These are phyloP conservation scores for Andrena bicolor DNA, from an alignment of 2,888 invertebrate species.

Conservation along the genomic window DNA sequence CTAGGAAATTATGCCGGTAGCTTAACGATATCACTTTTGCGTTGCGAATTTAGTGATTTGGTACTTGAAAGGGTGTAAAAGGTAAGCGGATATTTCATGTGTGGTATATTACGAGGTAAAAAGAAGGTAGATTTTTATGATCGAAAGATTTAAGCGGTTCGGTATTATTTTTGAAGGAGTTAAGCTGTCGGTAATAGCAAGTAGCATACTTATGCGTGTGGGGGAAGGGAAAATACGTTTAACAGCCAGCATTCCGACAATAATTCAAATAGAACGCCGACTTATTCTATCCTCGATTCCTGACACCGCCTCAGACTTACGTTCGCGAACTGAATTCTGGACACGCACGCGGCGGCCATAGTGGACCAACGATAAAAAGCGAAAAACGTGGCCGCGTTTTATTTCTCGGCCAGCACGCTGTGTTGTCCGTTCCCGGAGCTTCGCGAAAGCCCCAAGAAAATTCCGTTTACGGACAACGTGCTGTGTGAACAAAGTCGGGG, in stretches of 20 bases:
- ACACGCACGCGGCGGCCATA: slow-evolving; percentile 72
- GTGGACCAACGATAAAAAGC: slow-evolving; percentile 74
- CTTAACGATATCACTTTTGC: too few relatives aligned
- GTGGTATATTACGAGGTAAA: too few relatives aligned
- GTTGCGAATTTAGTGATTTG: too few relatives aligned
- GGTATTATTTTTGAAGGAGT: too few relatives aligned
- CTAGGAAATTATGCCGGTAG: too few relatives aligned
- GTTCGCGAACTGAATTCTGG: slow-evolving; percentile 67
- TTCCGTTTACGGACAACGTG: slow-evolving; percentile 75
- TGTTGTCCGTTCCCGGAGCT: slow-evolving; percentile 70
- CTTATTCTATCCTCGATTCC: slow-evolving; percentile 61
- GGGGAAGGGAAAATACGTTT: not conserved
- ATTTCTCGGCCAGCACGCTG: slow-evolving; percentile 62
- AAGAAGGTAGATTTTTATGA: too few relatives aligned
- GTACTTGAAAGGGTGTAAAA: too few relatives aligned
- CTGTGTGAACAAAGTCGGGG: slow-evolving; percentile 69
- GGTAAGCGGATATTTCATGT: too few relatives aligned
- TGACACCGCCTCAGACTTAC: slow-evolving; percentile 62
- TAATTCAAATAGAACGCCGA: slow-evolving; percentile 42
- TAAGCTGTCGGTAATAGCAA: too few relatives aligned
- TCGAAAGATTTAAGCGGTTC: too few relatives aligned
- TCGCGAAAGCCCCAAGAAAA: slow-evolving; percentile 72
- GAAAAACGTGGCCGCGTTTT: slow-evolving; percentile 72
- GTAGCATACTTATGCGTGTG: not conserved
- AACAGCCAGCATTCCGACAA: slow-evolving; percentile 24